A percentile compares a stretch with the other conserved stretches of the same genome.
phyloP scores from a whole-genome alignment of 1,140 invertebrate species.

The Gonioctena quinquepunctata region DNA sequence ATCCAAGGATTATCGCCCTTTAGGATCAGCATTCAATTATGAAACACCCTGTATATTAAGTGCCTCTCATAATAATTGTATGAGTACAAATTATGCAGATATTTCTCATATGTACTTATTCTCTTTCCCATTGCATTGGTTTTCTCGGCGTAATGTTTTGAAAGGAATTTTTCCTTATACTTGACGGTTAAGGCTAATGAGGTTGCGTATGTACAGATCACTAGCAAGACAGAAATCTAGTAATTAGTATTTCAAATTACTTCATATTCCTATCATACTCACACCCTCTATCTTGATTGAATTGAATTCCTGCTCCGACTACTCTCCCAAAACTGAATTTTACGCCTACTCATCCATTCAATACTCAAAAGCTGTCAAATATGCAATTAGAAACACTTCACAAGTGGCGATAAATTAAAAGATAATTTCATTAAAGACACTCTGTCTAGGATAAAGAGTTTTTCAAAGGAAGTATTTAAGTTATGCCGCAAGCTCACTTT shows the following conservation, averaged over 20 bases:
- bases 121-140: no score
- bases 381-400: background rate
- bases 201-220: no score
- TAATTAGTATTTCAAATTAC: background rate
- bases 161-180: no score
- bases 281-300: background rate
- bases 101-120: no score
- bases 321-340: background rate
- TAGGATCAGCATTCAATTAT: no score
- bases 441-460: background rate
- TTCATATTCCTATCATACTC: background rate
- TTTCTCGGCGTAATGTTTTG: no score
- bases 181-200: no score
- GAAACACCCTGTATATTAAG: no score
- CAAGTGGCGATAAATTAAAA: constrained; percentile 5
- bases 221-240: no score
- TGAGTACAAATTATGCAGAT: no score
- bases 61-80: no score
- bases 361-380: background rate
- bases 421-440: background rate
- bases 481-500: background rate
- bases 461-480: background rate
- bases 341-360: background rate
- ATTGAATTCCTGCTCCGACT: background rate
- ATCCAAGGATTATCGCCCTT: no score